Evolutionary conservation across 2,888 invertebrate species (phyloP).

Genomic region (Agonopterix subpropinquella): DNA sequence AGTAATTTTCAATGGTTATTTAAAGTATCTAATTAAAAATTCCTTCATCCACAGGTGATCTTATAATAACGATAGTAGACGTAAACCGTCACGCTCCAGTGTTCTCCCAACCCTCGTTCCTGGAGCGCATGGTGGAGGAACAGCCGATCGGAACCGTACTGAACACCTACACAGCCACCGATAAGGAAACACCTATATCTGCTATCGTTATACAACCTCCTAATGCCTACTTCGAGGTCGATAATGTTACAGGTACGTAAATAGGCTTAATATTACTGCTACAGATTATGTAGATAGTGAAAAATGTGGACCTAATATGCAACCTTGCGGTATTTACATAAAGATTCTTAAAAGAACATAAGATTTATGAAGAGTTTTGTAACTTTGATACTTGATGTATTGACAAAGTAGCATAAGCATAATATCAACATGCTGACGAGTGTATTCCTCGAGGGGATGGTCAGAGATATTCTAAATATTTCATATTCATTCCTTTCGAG

Average conservation of each 20-base stretch:
- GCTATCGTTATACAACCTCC: slow-evolving; percentile 82
- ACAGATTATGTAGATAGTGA: not conserved
- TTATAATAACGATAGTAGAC: slow-evolving; percentile 81
- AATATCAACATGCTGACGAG: too few relatives aligned
- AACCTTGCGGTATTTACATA: not conserved
- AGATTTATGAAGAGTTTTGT: not conserved
- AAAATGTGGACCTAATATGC: not conserved
- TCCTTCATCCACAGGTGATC: slow-evolving; percentile 55
- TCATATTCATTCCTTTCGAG: too few relatives aligned
- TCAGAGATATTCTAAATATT: too few relatives aligned
- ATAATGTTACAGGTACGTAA: slow-evolving; percentile 82
- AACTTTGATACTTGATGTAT: too few relatives aligned
- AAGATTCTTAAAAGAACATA: too few relatives aligned
- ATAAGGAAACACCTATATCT: slow-evolving; percentile 88
- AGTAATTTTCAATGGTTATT: not conserved
- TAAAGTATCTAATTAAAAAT: not conserved
- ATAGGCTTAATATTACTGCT: not conserved
- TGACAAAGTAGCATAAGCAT: too few relatives aligned
- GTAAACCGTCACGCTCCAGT: slow-evolving; percentile 81
- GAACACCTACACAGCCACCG: slow-evolving; percentile 85
- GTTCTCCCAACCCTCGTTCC: slow-evolving; percentile 60
- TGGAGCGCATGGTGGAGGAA: slow-evolving; percentile 81
- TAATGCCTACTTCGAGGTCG: slow-evolving; percentile 86
- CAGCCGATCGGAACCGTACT: slow-evolving; percentile 87
- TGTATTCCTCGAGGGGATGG: too few relatives aligned